A percentile compares a stretch with the other conserved stretches of the same genome.
Evolutionary conservation across 2,113 vertebrate genomes (phyloP).

Genomic region (Malurus alboscapulatus): DNA sequence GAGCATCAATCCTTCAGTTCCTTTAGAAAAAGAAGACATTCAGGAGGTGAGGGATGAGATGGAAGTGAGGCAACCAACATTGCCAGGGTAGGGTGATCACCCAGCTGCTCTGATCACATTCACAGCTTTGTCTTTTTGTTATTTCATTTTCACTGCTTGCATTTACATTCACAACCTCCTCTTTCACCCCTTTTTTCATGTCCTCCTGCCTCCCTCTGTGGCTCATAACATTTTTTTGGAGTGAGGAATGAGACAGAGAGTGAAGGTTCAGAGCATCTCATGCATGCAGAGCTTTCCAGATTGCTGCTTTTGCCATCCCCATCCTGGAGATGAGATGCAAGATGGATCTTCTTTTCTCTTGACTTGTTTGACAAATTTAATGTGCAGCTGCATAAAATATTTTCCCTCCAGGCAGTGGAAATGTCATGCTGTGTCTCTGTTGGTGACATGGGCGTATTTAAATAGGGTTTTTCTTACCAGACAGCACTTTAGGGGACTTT

Average conservation of each 20-base stretch:
- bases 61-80: neutral
- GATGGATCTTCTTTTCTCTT: constrained; percentile 15
- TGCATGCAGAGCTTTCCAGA: neutral
- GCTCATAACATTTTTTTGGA: neutral
- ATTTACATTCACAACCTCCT: neutral
- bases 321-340: neutral
- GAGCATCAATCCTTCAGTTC: neutral
- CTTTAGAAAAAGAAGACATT: neutral
- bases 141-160: neutral
- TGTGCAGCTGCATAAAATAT: constrained; percentile 27
- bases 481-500: neutral
- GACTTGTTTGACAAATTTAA: constrained; percentile 29
- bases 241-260: neutral
- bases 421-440: neutral
- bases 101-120: neutral
- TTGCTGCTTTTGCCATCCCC: neutral
- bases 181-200: neutral
- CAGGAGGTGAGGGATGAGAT: neutral
- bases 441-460: neutral
- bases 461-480: neutral
- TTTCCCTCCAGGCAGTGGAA: constrained; percentile 25
- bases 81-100: neutral
- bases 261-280: neutral
- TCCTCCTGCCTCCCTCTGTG: neutral
- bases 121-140: neutral